Conservation (phyloP, 1,140 invertebrate species). For the Tigriopus japonicus region DNA sequence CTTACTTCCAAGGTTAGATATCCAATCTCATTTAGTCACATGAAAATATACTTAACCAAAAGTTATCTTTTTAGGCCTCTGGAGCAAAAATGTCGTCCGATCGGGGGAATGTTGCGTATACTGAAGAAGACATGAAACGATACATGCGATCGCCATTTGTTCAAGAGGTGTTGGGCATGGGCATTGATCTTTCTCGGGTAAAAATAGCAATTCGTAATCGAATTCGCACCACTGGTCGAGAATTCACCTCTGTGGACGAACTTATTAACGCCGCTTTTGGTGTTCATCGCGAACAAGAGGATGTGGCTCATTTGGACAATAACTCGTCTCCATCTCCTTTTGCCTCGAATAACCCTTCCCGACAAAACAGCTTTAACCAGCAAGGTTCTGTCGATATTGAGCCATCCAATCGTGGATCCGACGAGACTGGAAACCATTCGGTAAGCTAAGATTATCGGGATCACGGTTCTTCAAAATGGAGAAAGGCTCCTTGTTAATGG, state of each 20-base stretch:
- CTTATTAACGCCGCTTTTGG: conserved; percentile 12
- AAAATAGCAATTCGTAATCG: conserved; percentile 2
- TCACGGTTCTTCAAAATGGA: background rate
- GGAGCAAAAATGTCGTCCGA: background rate
- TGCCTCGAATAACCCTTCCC: background rate
- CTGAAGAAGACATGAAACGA: background rate
- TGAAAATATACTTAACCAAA: background rate
- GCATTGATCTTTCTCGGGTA: conserved; percentile 6
- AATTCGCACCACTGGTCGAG: background rate
- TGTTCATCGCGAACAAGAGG: background rate
- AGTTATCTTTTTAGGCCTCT: background rate
- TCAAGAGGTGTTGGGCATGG: conserved; percentile 4
- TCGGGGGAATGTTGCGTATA: background rate
- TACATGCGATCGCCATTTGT: background rate
- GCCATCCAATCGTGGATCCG: background rate
- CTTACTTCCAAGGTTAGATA: background rate
- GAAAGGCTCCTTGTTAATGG: no score
- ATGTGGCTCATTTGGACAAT: background rate
- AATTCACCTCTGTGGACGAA: background rate
- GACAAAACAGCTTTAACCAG: background rate
- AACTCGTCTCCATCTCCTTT: background rate
- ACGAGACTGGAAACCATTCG: background rate
- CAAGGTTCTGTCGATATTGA: background rate
- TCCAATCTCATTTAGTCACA: background rate
- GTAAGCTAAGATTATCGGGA: background rate